A percentile compares a stretch with the other conserved stretches of the same genome.
Conservation (phyloP, 2,888 invertebrate species). For the Watsonalla cultraria region DNA sequence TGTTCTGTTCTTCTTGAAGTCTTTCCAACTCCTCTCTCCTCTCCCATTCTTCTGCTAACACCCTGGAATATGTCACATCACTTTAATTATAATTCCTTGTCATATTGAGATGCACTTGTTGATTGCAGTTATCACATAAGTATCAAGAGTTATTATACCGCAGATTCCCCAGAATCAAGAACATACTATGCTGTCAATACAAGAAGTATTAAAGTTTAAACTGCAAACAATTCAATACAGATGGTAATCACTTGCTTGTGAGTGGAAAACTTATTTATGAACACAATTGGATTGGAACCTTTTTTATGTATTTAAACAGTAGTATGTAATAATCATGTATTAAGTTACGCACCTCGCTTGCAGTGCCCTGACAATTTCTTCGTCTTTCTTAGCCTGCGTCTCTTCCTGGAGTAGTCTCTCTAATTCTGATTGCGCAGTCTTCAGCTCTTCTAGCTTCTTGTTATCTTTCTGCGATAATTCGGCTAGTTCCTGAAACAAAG, state of each 20-base stretch:
- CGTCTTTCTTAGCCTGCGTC: constrained; percentile 90
- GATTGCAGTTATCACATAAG: too few relatives aligned
- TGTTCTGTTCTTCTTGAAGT: constrained; percentile 87
- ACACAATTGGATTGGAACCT: too few relatives aligned
- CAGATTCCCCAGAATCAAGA: too few relatives aligned
- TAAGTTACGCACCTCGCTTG: constrained; percentile 76
- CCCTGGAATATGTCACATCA: constrained; percentile 46
- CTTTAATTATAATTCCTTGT: background rate
- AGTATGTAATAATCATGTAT: too few relatives aligned
- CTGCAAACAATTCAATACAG: too few relatives aligned
- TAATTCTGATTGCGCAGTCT: constrained; percentile 82
- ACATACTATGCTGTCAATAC: too few relatives aligned
- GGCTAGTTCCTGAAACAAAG: constrained; percentile 76
- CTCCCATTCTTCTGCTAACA: constrained; percentile 91
- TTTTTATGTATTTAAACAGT: too few relatives aligned
- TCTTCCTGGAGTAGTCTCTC: constrained; percentile 88
- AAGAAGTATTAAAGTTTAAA: too few relatives aligned
- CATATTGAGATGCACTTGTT: background rate
- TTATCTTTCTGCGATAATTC: constrained; percentile 85
- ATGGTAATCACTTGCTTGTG: too few relatives aligned
- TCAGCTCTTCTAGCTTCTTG: constrained; percentile 84
- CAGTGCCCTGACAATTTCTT: constrained; percentile 86
- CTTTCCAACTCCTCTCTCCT: constrained; percentile 88
- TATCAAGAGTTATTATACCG: too few relatives aligned
- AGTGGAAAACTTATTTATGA: too few relatives aligned